A percentile compares a stretch with the other conserved stretches of the same genome.
phyloP scores from a whole-genome alignment of 1,140 invertebrate genomes.

The Wiebesia pumilae region DNA sequence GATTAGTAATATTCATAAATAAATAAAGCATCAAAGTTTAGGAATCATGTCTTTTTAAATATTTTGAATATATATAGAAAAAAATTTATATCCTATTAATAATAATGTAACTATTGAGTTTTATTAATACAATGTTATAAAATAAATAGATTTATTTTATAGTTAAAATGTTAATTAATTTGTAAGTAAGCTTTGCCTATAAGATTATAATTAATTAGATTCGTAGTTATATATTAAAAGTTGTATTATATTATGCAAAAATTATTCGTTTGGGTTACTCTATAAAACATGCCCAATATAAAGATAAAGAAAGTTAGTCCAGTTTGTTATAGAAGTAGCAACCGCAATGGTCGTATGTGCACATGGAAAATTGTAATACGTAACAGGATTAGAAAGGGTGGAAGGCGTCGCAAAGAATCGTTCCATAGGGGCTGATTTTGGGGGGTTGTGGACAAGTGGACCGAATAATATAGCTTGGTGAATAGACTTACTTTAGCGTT shows the following conservation, averaged over 20 bases:
- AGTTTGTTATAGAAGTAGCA: not conserved
- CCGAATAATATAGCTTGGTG: slow-evolving; percentile 50
- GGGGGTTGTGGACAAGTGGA: slow-evolving; percentile 50
- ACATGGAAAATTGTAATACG: slow-evolving; percentile 37
- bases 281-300: not conserved
- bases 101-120: too few species aligned
- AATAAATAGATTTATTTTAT: too few species aligned
- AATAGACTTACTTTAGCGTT: slow-evolving; percentile 38
- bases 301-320: not conserved
- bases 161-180: too few species aligned
- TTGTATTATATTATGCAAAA: not conserved
- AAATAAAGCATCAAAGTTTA: too few species aligned
- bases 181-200: too few species aligned
- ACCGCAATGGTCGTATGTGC: slow-evolving; percentile 17
- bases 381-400: slow-evolving; percentile 53
- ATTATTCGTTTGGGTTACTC: not conserved
- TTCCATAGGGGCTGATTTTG: slow-evolving; percentile 40
- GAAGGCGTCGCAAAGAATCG: slow-evolving; percentile 34
- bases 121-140: too few species aligned
- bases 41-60: too few species aligned
- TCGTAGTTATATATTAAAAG: not conserved
- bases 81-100: too few species aligned
- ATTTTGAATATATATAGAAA: too few species aligned
- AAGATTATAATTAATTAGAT: not conserved
- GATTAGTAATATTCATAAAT: too few species aligned